phyloP scores from a whole-genome alignment of 2,797 vertebrate genomes.

The Sebastes taczanowskii region DNA sequence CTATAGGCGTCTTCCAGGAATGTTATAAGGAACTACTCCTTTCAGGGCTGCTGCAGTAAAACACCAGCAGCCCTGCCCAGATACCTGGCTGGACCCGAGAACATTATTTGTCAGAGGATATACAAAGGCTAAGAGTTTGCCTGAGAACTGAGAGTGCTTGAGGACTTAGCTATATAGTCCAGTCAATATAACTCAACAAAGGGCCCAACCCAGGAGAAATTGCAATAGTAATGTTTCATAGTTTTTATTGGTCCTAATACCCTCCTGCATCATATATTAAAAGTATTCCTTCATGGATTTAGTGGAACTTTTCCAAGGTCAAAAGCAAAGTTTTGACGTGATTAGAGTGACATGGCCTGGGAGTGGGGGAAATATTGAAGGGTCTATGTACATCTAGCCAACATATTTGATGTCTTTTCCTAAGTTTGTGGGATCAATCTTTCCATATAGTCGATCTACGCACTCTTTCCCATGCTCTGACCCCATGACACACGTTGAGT shows the following conservation, averaged over 20 bases:
- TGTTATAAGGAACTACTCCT: background rate
- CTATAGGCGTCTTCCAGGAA: background rate
- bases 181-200: background rate
- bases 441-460: too few species aligned
- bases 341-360: too few species aligned
- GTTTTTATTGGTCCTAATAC: background rate
- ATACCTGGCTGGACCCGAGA: background rate
- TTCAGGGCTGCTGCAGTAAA: background rate
- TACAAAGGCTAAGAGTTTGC: background rate
- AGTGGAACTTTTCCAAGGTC: background rate
- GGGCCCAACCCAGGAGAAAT: background rate
- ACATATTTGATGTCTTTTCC: too few species aligned
- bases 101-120: too few species aligned
- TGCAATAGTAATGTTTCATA: background rate
- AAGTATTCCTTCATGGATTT: background rate
- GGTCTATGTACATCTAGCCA: too few species aligned
- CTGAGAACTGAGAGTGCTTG: background rate
- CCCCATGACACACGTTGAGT: too few species aligned
- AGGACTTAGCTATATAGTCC: background rate
- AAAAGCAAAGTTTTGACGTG: too few species aligned
- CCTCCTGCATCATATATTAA: too few species aligned
- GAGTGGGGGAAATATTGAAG: too few species aligned
- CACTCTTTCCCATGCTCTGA: too few species aligned
- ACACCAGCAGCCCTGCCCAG: background rate
- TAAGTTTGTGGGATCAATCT: too few species aligned